Conservation (phyloP, 1,140 invertebrate genomes). For the Drosophila persimilis region DNA sequence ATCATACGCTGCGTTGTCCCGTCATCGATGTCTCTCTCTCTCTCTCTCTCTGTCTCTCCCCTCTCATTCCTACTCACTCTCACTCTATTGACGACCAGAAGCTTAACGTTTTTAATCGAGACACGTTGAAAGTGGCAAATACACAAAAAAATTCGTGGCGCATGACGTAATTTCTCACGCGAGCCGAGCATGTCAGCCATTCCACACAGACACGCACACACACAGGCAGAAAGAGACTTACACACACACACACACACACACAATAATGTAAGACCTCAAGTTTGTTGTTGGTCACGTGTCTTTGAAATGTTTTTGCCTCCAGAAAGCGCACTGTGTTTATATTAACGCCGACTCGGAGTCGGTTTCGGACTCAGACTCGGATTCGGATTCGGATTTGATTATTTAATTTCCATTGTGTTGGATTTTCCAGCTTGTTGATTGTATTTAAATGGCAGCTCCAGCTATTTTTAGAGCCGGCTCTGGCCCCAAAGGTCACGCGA, state of each 20-base stretch:
- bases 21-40: conserved; percentile 18
- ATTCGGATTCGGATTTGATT: too few relatives aligned
- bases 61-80: not conserved
- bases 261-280: conserved; percentile 23
- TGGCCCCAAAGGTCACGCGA: conserved; percentile 58
- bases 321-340: conserved; percentile 49
- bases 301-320: conserved; percentile 64
- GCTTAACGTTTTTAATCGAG: conserved; percentile 64
- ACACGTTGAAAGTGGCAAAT: conserved; percentile 67
- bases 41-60: conserved; percentile 2
- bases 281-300: conserved; percentile 80
- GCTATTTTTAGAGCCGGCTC: conserved; percentile 56
- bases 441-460: conserved; percentile 54
- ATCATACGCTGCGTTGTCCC: conserved; percentile 70
- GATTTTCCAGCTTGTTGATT: conserved; percentile 65
- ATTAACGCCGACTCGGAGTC: conserved; percentile 20
- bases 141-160: conserved; percentile 67
- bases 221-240: conserved; percentile 10
- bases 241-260: conserved; percentile 2
- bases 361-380: too few relatives aligned
- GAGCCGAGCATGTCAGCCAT: conserved; percentile 68
- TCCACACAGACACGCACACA: conserved; percentile 22
- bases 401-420: conserved; percentile 28
- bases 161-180: conserved; percentile 80
- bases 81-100: conserved; percentile 18